A percentile compares a stretch with the other conserved stretches of the same genome.
Evolutionary conservation across 2,888 invertebrate genomes (phyloP).

Genomic region (Antheraea assamensis): DNA sequence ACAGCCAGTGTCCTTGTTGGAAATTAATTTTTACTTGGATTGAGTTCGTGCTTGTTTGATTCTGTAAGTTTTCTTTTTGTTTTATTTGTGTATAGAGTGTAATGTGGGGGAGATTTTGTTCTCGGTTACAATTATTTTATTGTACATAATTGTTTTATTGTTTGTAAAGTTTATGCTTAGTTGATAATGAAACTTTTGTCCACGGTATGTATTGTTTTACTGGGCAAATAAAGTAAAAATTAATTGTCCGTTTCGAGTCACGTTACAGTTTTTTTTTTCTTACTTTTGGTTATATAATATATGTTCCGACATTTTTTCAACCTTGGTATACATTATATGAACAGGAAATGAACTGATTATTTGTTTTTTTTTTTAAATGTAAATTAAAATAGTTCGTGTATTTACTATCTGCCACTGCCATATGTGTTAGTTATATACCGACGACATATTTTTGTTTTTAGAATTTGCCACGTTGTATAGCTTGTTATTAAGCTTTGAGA

Average conservation of each 20-base stretch:
- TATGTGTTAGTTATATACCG: background rate
- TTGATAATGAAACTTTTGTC: background rate
- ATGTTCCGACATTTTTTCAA: background rate
- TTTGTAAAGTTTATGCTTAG: background rate
- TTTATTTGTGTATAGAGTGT: conserved; percentile 32
- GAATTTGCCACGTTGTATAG: background rate
- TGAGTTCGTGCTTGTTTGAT: conserved; percentile 26
- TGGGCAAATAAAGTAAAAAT: background rate
- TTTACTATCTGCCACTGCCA: background rate
- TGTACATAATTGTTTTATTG: background rate
- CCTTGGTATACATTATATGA: conserved; percentile 1
- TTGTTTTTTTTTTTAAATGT: background rate
- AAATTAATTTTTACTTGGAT: conserved; percentile 23
- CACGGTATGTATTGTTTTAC: background rate
- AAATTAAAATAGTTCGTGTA: background rate
- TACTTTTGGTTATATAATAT: background rate
- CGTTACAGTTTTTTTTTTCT: background rate
- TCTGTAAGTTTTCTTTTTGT: conserved; percentile 38
- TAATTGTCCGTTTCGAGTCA: background rate
- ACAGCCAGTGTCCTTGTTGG: conserved; percentile 9
- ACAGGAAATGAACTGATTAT: background rate
- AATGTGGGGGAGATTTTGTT: conserved; percentile 25
- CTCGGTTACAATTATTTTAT: conserved; percentile 14
- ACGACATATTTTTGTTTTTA: background rate
- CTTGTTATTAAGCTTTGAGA: no score